phyloP scores from a whole-genome alignment of 1,140 invertebrate species.

The Drosophila truncata region DNA sequence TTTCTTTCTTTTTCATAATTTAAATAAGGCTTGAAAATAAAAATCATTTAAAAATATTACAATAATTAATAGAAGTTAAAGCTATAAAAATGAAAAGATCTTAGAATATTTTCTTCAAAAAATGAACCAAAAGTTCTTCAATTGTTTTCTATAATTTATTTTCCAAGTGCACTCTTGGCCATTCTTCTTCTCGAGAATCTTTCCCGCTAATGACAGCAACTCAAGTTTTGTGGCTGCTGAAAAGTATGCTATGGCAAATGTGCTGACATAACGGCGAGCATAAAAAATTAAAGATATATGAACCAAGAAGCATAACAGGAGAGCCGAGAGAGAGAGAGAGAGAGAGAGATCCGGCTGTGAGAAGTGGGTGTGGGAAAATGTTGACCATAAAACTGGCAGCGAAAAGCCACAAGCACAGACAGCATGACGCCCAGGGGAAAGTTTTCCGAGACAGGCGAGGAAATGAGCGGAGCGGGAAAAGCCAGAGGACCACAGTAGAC shows the following conservation, averaged over 20 bases:
- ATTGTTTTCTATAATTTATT: not conserved
- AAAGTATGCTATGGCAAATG: constrained; percentile 75
- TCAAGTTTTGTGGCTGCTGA: constrained; percentile 45
- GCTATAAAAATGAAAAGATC: not conserved
- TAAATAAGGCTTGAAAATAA: not conserved
- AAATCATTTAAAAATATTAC: not conserved
- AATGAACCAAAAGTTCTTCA: not conserved
- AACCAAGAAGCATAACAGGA: constrained; percentile 42
- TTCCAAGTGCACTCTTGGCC: constrained; percentile 5
- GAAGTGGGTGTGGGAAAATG: constrained; percentile 20
- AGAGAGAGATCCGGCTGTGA: not conserved
- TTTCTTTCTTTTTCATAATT: not conserved
- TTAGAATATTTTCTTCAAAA: not conserved
- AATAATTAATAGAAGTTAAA: not conserved
- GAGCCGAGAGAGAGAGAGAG: not conserved
- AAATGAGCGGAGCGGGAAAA: constrained; percentile 38
- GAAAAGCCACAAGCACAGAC: constrained; percentile 57
- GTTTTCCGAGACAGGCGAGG: constrained; percentile 51
- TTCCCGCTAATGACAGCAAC: constrained; percentile 73
- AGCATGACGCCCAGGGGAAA: constrained; percentile 73
- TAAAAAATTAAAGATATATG: constrained; percentile 81
- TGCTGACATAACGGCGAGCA: constrained; percentile 64
- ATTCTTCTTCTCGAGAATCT: constrained; percentile 17
- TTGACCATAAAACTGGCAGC: constrained; percentile 60
- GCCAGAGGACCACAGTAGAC: constrained; percentile 12